A percentile compares a stretch with the other conserved stretches of the same genome.
phyloP scores from a whole-genome alignment of 2,113 vertebrate genomes.

The Coracopsis vasa region DNA sequence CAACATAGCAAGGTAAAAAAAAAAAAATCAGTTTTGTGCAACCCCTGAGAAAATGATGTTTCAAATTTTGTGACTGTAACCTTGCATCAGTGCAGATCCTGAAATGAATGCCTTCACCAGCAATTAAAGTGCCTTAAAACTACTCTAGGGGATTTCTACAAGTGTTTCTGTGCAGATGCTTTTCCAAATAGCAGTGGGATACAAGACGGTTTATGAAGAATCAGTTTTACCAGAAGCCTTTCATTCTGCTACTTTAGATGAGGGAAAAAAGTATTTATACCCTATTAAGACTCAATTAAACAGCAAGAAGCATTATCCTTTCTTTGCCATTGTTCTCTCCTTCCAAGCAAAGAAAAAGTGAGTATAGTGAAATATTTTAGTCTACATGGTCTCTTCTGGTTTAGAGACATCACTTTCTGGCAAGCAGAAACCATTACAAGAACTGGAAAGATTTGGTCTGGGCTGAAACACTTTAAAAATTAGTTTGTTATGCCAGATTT shows the following conservation, averaged over 20 bases:
- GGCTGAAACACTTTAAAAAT: not conserved
- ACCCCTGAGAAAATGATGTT: not conserved
- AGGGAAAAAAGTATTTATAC: constrained; percentile 27
- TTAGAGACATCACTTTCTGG: not conserved
- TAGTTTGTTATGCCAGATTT: not conserved
- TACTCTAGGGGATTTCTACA: not conserved
- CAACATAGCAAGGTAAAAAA: not conserved
- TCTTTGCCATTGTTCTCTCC: not conserved
- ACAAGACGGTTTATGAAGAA: not conserved
- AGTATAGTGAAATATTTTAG: not conserved
- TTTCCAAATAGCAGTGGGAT: not conserved
- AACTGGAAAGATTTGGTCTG: not conserved
- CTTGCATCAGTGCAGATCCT: not conserved
- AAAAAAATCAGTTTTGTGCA: not conserved
- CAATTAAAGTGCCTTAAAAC: constrained; percentile 8
- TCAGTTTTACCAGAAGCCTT: not conserved
- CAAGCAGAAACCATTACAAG: not conserved
- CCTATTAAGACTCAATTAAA: not conserved
- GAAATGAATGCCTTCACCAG: not conserved
- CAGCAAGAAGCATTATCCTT: not conserved
- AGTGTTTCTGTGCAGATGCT: not conserved
- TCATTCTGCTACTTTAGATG: not conserved
- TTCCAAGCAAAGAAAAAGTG: not conserved
- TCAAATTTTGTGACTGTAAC: not conserved
- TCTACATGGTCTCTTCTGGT: not conserved